Evolutionary conservation across 2,113 vertebrate species (phyloP).

Genomic region (Seriola dumerili): DNA sequence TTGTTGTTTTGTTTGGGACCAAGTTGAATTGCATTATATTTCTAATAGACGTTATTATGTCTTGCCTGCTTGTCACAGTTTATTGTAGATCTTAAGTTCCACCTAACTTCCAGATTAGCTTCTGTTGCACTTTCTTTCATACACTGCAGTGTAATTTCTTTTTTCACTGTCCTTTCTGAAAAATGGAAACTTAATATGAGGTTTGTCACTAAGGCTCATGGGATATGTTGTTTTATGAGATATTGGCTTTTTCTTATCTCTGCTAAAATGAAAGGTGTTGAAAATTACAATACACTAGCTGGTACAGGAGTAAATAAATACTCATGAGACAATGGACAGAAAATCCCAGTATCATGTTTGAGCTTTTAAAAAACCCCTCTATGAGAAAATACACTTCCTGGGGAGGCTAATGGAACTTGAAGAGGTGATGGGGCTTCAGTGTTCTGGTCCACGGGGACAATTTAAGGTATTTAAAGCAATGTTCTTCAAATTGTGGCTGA

Average conservation of each 20-base stretch:
- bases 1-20: neutral
- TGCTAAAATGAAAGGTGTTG: neutral
- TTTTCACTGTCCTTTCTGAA: neutral
- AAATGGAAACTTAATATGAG: neutral
- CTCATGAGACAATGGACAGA: slow-evolving; percentile 33
- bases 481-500: slow-evolving; percentile 19
- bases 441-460: slow-evolving; percentile 21
- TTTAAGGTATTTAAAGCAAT: slow-evolving; percentile 30
- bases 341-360: slow-evolving; percentile 41
- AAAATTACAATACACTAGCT: neutral
- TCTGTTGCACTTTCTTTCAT: neutral
- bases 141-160: neutral
- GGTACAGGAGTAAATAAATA: neutral
- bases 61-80: neutral
- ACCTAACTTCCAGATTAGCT: neutral
- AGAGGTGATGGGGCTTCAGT: neutral
- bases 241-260: neutral
- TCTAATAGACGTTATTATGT: neutral
- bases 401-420: slow-evolving; percentile 31
- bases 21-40: neutral
- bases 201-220: neutral
- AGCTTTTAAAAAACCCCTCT: slow-evolving; percentile 10
- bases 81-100: neutral
- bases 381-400: slow-evolving; percentile 24
- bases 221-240: neutral